These are phyloP conservation scores for Chitala chitala DNA, from an alignment of 2,113 vertebrate genomes.

Conservation along the genomic window DNA sequence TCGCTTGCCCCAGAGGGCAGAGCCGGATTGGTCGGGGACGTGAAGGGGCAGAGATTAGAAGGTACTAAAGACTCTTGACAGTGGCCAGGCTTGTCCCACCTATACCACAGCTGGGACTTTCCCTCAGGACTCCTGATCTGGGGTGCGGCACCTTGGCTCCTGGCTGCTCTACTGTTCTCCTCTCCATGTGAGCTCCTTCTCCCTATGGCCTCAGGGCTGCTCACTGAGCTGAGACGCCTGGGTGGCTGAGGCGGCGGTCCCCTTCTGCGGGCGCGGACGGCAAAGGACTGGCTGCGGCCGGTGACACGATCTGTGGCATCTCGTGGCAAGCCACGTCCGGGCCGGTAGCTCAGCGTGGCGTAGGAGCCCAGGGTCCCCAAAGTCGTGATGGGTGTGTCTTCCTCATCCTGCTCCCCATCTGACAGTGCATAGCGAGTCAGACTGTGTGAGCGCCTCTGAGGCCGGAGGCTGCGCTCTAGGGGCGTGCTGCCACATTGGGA, in stretches of 20 bases:
- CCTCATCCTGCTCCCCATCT: slow-evolving; percentile 78
- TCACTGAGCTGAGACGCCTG: slow-evolving; percentile 80
- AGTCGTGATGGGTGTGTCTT: slow-evolving; percentile 41
- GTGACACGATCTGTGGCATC: slow-evolving; percentile 47
- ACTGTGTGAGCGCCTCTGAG: slow-evolving; percentile 74
- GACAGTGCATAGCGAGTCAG: slow-evolving; percentile 75
- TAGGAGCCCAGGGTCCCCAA: slow-evolving; percentile 71
- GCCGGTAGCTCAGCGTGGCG: slow-evolving; percentile 78
- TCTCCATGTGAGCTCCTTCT: background rate
- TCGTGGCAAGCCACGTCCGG: slow-evolving; percentile 47
- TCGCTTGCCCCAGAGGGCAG: slow-evolving; percentile 13
- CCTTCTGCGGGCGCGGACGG: slow-evolving; percentile 78
- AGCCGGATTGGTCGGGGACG: slow-evolving; percentile 24
- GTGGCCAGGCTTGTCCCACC: background rate
- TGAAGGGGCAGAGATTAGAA: slow-evolving; percentile 7
- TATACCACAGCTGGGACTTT: background rate
- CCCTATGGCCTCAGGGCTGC: slow-evolving; percentile 59
- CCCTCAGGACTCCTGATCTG: background rate
- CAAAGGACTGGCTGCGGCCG: slow-evolving; percentile 87
- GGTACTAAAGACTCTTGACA: background rate
- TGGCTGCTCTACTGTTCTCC: slow-evolving; percentile 25
- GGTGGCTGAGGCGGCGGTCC: slow-evolving; percentile 71
- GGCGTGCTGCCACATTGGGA: slow-evolving; percentile 26
- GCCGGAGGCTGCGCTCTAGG: background rate
- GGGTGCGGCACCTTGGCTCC: slow-evolving; percentile 44